Evolutionary conservation across 2,888 invertebrate species (phyloP).

Genomic region (Zonitis immaculata): DNA sequence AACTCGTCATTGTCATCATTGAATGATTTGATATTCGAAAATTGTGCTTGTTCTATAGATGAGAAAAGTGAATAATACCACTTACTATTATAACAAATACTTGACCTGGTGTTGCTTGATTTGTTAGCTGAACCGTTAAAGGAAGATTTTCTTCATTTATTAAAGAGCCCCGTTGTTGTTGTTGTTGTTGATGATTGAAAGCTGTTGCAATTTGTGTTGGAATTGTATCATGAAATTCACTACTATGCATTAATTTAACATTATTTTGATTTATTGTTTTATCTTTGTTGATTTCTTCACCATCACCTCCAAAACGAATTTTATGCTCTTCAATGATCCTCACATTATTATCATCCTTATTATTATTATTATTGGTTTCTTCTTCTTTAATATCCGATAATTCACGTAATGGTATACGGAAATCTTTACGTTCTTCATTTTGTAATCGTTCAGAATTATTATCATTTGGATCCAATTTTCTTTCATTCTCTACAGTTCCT

Average conservation of each 20-base stretch:
- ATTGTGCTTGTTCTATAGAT: not conserved
- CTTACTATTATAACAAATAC: constrained; percentile 51
- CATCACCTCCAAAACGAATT: not conserved
- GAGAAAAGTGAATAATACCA: constrained; percentile 35
- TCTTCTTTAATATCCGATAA: constrained; percentile 18
- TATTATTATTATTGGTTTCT: constrained; percentile 10
- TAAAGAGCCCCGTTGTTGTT: not conserved
- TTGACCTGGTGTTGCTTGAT: constrained; percentile 45
- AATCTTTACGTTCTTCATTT: not conserved
- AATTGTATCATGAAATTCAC: constrained; percentile 53
- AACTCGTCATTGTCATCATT: too few species aligned
- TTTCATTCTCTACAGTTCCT: too few species aligned
- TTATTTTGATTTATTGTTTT: not conserved
- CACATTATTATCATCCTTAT: not conserved
- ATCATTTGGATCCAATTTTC: too few species aligned
- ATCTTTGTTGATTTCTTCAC: not conserved
- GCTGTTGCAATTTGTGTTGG: not conserved
- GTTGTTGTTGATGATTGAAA: not conserved
- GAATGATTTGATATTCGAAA: too few species aligned
- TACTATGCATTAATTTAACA: constrained; percentile 49
- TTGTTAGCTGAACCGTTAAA: constrained; percentile 31
- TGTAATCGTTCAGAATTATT: not conserved
- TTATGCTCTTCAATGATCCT: not conserved
- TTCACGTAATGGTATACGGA: constrained; percentile 4
- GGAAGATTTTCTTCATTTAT: constrained; percentile 21